phyloP scores from a whole-genome alignment of 2,888 invertebrate genomes.

The Chrysodeixis includens region DNA sequence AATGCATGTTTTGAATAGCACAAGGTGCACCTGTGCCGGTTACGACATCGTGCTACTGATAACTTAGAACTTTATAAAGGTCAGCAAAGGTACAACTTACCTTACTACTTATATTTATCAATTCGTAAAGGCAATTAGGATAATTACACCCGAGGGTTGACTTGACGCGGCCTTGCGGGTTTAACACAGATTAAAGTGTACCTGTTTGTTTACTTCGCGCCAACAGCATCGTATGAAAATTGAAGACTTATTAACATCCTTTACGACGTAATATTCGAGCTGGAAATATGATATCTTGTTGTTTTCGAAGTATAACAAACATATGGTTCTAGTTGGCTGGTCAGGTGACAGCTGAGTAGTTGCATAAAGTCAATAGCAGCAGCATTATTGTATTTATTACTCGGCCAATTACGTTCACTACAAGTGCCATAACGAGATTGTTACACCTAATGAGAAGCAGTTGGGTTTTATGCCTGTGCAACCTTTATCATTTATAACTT shows the following conservation, averaged over 20 bases:
- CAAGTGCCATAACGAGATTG: conserved; percentile 33
- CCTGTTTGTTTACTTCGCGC: neutral
- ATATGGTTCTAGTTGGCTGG: conserved; percentile 35
- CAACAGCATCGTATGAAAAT: neutral
- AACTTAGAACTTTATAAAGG: conserved; percentile 44
- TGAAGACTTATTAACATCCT: neutral
- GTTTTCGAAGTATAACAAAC: conserved; percentile 29
- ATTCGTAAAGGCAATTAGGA: conserved; percentile 14
- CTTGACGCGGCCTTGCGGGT: conserved; percentile 12
- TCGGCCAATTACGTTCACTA: conserved; percentile 26
- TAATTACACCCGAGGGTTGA: conserved; percentile 22
- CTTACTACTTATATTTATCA: conserved; percentile 24
- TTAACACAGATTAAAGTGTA: neutral
- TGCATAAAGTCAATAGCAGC: conserved; percentile 43
- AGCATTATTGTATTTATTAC: conserved; percentile 34
- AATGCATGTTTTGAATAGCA: conserved; percentile 49
- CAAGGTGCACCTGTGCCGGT: conserved; percentile 49
- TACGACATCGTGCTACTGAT: conserved; percentile 51
- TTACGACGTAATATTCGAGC: neutral
- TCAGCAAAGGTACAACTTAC: conserved; percentile 27
- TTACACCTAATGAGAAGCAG: conserved; percentile 35
- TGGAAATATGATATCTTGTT: conserved; percentile 22
- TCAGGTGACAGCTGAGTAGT: conserved; percentile 36
- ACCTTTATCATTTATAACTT: conserved; percentile 18
- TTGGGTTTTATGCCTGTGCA: conserved; percentile 9